phyloP scores from a whole-genome alignment of 2,113 vertebrate species.

The Pagrus major region DNA sequence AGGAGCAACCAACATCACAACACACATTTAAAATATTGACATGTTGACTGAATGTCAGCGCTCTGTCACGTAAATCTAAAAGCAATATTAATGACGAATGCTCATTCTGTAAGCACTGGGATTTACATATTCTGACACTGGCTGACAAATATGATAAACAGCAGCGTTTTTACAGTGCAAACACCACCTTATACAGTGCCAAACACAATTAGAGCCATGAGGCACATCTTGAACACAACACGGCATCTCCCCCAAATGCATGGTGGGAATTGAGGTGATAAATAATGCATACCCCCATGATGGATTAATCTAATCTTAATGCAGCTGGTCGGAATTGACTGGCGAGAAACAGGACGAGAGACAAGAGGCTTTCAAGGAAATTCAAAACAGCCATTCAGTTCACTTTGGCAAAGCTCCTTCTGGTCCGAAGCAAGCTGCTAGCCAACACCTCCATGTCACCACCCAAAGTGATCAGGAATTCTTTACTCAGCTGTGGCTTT shows the following conservation, averaged over 20 bases:
- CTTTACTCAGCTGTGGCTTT: too few species aligned
- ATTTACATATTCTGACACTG: conserved; percentile 36
- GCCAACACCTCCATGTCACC: background rate
- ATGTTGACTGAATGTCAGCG: conserved; percentile 11
- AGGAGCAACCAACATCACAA: conserved; percentile 24
- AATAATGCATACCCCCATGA: conserved; percentile 76
- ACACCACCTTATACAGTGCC: conserved; percentile 3
- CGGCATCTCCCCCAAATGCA: conserved; percentile 59
- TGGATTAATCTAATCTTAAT: conserved; percentile 74
- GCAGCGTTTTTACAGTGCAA: conserved; percentile 18
- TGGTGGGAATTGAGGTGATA: conserved; percentile 60
- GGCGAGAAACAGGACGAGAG: conserved; percentile 50
- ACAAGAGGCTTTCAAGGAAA: conserved; percentile 59
- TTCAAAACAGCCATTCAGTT: conserved; percentile 28
- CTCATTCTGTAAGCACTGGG: conserved; percentile 13
- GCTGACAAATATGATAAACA: conserved; percentile 32
- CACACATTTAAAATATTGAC: conserved; percentile 34
- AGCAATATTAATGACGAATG: conserved; percentile 21
- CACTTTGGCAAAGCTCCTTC: background rate
- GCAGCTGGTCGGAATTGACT: conserved; percentile 69
- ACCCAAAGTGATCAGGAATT: background rate
- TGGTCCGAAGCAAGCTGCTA: background rate
- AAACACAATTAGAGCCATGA: conserved; percentile 26
- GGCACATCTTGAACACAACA: conserved; percentile 26
- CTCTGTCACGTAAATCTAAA: conserved; percentile 11